Evolutionary conservation across 2,113 vertebrate species (phyloP).

Genomic region (Crotophaga sulcirostris): DNA sequence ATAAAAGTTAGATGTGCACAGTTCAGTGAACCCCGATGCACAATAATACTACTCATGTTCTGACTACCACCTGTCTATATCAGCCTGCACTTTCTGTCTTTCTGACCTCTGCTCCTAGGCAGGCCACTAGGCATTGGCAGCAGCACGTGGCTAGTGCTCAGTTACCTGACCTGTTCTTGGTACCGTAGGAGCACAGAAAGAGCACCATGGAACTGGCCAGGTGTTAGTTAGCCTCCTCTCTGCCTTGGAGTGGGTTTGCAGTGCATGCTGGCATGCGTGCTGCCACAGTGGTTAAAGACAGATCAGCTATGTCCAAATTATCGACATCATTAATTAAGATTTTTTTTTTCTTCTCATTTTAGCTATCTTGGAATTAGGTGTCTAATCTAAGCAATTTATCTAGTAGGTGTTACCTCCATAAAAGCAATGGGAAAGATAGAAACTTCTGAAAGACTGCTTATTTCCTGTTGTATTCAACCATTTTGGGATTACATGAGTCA

Average conservation of each 20-base stretch:
- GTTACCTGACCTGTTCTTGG: not conserved
- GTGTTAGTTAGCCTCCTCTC: not conserved
- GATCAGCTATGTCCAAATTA: not conserved
- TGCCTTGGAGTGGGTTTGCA: not conserved
- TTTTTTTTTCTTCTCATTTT: not conserved
- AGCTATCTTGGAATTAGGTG: not conserved
- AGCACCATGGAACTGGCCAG: not conserved
- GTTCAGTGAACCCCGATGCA: not conserved
- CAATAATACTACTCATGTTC: not conserved
- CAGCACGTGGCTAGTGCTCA: not conserved
- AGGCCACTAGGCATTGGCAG: not conserved
- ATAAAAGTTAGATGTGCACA: not conserved
- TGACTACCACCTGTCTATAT: not conserved
- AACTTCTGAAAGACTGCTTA: not conserved
- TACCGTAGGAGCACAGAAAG: not conserved
- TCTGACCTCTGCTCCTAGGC: not conserved
- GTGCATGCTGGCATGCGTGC: not conserved
- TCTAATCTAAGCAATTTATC: not conserved
- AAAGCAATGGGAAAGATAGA: not conserved
- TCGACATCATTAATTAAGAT: not conserved
- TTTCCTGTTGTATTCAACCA: not conserved
- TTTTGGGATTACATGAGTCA: conserved; percentile 33
- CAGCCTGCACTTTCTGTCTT: not conserved
- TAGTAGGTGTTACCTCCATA: not conserved
- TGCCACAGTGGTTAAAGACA: not conserved